Base-by-base conservation (phyloP, 2,797 vertebrate species). In the Australoheros facetus region DNA sequence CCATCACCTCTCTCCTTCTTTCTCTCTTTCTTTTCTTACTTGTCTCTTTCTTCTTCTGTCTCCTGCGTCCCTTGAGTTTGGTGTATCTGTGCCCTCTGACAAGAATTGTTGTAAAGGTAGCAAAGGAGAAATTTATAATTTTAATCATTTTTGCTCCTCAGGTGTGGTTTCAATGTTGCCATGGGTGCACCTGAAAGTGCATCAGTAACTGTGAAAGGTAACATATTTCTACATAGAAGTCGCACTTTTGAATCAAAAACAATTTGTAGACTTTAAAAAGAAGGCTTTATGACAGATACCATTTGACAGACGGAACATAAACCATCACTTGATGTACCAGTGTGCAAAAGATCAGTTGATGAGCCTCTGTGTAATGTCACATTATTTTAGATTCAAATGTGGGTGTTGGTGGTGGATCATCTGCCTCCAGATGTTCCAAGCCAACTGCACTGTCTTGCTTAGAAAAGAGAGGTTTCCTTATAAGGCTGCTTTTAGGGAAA, bases 71-170 rank as follows among this genome's bases (percentile, higher is more conserved):
- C 71, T 62, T 8, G 75, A 73, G 71, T 60, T 64, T 42, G 5
- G 56, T 23, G 66, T n/a, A 10, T 59, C 39, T 62, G 39, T 74
- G 54, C 17, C 73, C 74, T 85, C 62, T 7, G 77, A 85, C 74
- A 59, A 60, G 17, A 82, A 55, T 28, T 58, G n/a, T 39, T 59
- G 56, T 37, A 51, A 73, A 78, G 42, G 56, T 26, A 53, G 69
- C 9, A 62, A 66, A 48, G 23, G 39, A 48, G 23, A 66, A 48
- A 66, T 48, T 19, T 28, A 66, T 28, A 2, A 58, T 71, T 48
- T 8, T 57, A 57, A 7, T n/a, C 4, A 51, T 55, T 74, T 74
- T 73, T 57, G 54, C 32, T 72, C 28, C 30, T n/a, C 42, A 13
- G 23, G 62, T 4, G 16, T 7, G 42, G 23, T 48, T 51, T 66